Base-by-base conservation (phyloP, 2,797 vertebrate genomes). In the Amblyopsis hoosieri region DNA sequence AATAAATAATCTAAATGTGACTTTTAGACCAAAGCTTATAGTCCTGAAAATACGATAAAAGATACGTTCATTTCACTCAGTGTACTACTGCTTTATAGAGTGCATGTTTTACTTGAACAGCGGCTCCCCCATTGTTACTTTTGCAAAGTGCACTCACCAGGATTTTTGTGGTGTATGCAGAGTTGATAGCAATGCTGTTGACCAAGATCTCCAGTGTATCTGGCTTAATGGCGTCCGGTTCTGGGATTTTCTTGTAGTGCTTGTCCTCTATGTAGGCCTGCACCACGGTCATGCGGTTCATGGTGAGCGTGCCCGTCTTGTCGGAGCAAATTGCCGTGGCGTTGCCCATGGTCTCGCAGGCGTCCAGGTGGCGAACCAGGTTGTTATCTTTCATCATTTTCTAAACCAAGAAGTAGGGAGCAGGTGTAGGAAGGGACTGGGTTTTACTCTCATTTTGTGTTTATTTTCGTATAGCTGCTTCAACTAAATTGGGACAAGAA, bases 381-480 rank as follows among this genome's bases (percentile, higher is more conserved):
- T 99, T 99, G 79, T 99, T 99, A 87, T 99, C 98, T 79, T 97
- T 98, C 98, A 99, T 98, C 98, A 99, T 99, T 98, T 99, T 98
- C 97, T 99, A 78, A 66, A 57, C 62, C 9, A 14, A n/a, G 67
- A 0, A 4, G 17, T 52, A 2, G 11, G 56, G 62, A 62, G 0
- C 0, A 46, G 3, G 3, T 62, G 23, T 29, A 12, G 23, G 9
- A 2, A 8, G 47, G 1, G 9, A 17, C 14, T 49, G 11, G 29
- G 4, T 1, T 14, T 17, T 19, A 51, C 10, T 11, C 8, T 37
- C 37, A 9, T 37, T 37, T 37, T 37, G 37, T 6, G 5, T 37
- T 6, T 37, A 37, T 37, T 37, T 37, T 37, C 7, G 7, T 37
- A 6, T 8, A 37, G 33, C 37, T 37, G 7, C 9, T 37, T 37